Percentiles rank a stretch among this genome's conserved stretches.
These are phyloP conservation scores for Novumbra hubbsi DNA, from an alignment of 2,797 vertebrate species.

Conservation along the genomic window DNA sequence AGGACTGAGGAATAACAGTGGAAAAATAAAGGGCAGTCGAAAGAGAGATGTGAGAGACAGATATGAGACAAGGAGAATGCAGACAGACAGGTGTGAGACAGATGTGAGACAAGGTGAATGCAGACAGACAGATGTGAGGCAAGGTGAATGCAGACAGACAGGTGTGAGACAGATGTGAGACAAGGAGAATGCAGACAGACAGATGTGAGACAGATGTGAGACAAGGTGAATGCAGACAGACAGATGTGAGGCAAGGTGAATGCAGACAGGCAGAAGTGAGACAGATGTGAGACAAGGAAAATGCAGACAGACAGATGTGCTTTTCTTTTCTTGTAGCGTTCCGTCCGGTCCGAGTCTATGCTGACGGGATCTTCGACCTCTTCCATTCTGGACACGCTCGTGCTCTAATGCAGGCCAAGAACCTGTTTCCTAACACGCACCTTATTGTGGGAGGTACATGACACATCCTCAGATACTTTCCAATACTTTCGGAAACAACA, in stretches of 20 bases:
- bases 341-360: constrained; percentile 93
- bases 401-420: constrained; percentile 98
- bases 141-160: not conserved
- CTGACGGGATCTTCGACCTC: constrained; percentile 98
- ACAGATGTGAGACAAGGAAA: not conserved
- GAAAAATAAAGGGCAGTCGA: not conserved
- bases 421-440: constrained; percentile 93
- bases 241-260: not conserved
- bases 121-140: not conserved
- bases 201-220: not conserved
- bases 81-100: not conserved
- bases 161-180: not conserved
- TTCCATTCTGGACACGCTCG: constrained; percentile 97
- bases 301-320: not conserved
- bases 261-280: no score
- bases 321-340: constrained; percentile 73
- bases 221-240: no score
- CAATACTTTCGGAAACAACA: not conserved
- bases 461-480: not conserved
- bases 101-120: not conserved
- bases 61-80: not conserved
- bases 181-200: not conserved
- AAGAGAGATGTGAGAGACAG: not conserved
- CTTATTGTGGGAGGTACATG: constrained; percentile 94
- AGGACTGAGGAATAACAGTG: not conserved